Base-by-base conservation (phyloP, 2,888 invertebrate species). In the Megaustenia siamemsis region DNA sequence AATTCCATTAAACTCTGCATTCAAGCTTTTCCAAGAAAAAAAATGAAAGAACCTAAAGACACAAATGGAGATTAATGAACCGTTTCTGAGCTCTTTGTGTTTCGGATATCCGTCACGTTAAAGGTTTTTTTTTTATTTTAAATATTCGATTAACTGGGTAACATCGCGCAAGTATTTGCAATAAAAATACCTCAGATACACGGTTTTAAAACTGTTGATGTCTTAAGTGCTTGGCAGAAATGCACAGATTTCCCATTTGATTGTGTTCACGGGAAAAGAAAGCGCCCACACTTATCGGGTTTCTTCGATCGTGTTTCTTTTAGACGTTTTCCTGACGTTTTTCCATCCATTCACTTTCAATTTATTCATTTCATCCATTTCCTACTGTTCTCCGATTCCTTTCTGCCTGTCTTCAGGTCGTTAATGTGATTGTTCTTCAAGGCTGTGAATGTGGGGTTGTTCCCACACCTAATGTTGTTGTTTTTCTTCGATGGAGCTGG, bases 291-390 rank as follows among this genome's bases (percentile, higher is more conserved):
- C 43, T 73, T 73, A 73, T 73, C 43, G 45, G 28, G 28, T 73
- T 73, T 45, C 71, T 73, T 73, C 71, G 71, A 73, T 73, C 71
- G 43, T 45, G 28, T 12, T 21, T 4, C 12, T 28, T 43, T 45
- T 73, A 4, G 43, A 45, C 71, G 71, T 43, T 73, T 45, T 43
- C 63, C 40, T 40, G 24, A 28, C 77, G 43, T 60, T 77, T 49
- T n/a, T 40, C 38, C 60, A 77, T 56, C 77, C 77, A 77, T 77
- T 63, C 40, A 40, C 38, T 40, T 15, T 40, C 77, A 63, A 63
- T 77, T 77, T 77, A 77, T 77, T 77, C 77, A 43, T 63, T 56
- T 77, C 40, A 40, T 77, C 60, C 77, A 77, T 77, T 77, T 77
- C 77, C 77, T 77, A 43, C n/a, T 15, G 40, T 40, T 77, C 77